Percentiles rank a stretch among this genome's conserved stretches.
Conservation (phyloP, 2,888 invertebrate species). For the Leptinotarsa tumamoca region DNA sequence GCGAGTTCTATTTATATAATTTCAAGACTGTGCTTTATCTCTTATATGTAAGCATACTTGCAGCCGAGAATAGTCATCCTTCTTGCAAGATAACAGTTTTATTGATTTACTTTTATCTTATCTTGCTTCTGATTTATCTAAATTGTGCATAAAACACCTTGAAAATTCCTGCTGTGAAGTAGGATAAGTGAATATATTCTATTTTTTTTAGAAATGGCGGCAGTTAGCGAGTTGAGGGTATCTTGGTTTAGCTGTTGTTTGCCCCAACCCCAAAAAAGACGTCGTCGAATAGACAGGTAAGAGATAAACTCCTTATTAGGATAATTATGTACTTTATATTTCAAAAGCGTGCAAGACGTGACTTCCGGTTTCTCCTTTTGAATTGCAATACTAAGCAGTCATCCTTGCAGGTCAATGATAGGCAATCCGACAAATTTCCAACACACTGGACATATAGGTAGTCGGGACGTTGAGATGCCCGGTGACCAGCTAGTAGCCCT, state of each 20-base stretch:
- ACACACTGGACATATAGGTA: slow-evolving; percentile 93
- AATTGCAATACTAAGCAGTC: slow-evolving; percentile 51
- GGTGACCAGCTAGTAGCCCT: slow-evolving; percentile 86
- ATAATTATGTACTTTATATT: slow-evolving; percentile 23
- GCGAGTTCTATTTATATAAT: slow-evolving; percentile 12
- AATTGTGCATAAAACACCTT: slow-evolving; percentile 9
- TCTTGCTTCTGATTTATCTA: slow-evolving; percentile 2
- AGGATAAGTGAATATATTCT: not conserved
- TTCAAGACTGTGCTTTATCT: slow-evolving; percentile 10
- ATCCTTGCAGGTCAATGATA: slow-evolving; percentile 84
- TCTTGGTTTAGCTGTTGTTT: slow-evolving; percentile 94
- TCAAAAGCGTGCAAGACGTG: slow-evolving; percentile 4
- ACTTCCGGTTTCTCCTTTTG: slow-evolving; percentile 19
- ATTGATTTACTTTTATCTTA: slow-evolving; percentile 31
- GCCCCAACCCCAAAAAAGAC: slow-evolving; percentile 81
- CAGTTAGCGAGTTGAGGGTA: slow-evolving; percentile 85
- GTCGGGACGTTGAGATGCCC: slow-evolving; percentile 88
- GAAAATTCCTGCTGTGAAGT: not conserved
- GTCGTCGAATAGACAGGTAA: slow-evolving; percentile 79
- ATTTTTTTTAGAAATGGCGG: slow-evolving; percentile 60
- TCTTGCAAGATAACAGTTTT: slow-evolving; percentile 2
- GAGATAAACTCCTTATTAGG: slow-evolving; percentile 28
- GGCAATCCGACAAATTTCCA: slow-evolving; percentile 95
- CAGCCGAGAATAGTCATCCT: not conserved
- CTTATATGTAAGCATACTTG: not conserved